Conservation (phyloP, 2,888 invertebrate species). For the Erynnis tages region DNA sequence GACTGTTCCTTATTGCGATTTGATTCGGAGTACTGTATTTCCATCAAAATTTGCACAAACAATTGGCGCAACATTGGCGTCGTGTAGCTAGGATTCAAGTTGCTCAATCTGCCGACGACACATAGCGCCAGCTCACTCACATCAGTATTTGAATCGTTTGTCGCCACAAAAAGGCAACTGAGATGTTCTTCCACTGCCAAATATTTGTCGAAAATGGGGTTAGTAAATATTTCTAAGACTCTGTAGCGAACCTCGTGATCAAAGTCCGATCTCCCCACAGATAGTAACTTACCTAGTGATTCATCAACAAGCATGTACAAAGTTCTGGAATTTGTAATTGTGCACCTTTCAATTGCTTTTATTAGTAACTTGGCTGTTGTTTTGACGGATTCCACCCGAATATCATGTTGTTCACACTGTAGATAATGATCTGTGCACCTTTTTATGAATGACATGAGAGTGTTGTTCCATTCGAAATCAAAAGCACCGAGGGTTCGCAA, state of each 20-base stretch:
- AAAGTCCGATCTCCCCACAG: constrained; percentile 97
- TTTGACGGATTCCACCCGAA: constrained; percentile 94
- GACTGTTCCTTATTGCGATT: constrained; percentile 98
- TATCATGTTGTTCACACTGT: constrained; percentile 93
- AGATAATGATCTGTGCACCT: constrained; percentile 96
- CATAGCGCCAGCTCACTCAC: constrained; percentile 96
- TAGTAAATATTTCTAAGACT: constrained; percentile 94
- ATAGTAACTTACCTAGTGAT: constrained; percentile 93
- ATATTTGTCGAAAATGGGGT: constrained; percentile 94
- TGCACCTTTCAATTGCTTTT: constrained; percentile 87
- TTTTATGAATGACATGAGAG: constrained; percentile 94
- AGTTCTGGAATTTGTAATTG: constrained; percentile 88
- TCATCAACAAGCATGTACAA: constrained; percentile 94
- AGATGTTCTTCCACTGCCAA: constrained; percentile 97
- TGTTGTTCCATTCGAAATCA: constrained; percentile 94
- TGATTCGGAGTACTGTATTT: constrained; percentile 96
- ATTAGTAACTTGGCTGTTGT: constrained; percentile 94
- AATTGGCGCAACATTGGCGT: constrained; percentile 96
- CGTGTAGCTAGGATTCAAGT: constrained; percentile 98
- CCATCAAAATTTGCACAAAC: constrained; percentile 94
- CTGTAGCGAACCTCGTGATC: constrained; percentile 96
- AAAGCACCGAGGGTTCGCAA: constrained; percentile 94
- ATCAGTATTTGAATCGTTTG: constrained; percentile 98
- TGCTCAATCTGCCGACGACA: constrained; percentile 94
- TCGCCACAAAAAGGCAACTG: constrained; percentile 94